phyloP scores from a whole-genome alignment of 2,797 vertebrate genomes.

The Myiothlypis chrysogaster region DNA sequence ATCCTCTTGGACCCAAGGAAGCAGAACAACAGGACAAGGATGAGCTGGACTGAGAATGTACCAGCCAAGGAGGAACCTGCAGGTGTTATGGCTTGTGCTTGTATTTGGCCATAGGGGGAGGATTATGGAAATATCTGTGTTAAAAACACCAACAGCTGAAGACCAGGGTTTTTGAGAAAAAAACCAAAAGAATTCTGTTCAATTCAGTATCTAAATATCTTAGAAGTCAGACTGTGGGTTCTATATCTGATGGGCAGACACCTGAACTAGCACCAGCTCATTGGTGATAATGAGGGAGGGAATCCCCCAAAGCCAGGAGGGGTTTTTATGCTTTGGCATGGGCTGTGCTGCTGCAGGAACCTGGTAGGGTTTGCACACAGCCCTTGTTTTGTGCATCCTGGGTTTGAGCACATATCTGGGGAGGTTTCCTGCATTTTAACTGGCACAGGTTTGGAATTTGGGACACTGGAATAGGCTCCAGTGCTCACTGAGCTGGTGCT shows the following conservation, averaged over 20 bases:
- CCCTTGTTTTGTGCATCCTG: accelerated
- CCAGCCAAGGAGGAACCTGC: not conserved
- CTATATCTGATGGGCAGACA: not conserved
- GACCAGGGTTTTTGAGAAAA: not conserved
- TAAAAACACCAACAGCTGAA: accelerated
- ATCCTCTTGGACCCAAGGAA: not conserved
- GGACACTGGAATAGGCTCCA: not conserved
- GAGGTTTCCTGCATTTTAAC: not conserved
- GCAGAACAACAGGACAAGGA: not conserved
- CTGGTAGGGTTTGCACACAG: not conserved
- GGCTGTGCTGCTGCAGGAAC: not conserved
- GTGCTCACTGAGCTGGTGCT: accelerated
- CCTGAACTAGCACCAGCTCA: not conserved
- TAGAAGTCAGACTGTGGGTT: not conserved
- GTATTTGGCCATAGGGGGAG: not conserved
- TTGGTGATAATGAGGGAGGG: not conserved
- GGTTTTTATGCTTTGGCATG: not conserved
- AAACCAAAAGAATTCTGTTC: not conserved
- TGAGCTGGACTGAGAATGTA: not conserved
- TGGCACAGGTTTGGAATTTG: not conserved
- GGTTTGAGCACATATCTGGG: not conserved
- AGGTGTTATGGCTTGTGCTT: not conserved
- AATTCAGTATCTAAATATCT: not conserved
- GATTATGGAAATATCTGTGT: not conserved
- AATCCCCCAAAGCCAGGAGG: not conserved